These are phyloP conservation scores for Ursus arctos DNA, from an alignment of 2,113 vertebrate species.

Conservation along the genomic window DNA sequence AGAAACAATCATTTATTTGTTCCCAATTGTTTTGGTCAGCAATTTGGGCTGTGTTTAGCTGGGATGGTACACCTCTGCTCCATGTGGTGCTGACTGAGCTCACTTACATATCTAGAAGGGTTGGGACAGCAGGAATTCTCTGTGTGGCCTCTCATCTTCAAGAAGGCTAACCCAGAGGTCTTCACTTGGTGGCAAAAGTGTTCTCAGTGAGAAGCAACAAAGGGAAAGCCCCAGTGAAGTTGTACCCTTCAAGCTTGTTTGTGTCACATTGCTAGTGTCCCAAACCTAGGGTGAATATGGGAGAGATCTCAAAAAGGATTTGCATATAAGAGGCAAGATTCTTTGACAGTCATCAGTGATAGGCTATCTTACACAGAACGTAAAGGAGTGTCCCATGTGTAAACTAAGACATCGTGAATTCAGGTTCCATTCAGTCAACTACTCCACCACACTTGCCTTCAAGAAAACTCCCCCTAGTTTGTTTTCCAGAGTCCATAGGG, in stretches of 20 bases:
- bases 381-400: not conserved
- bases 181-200: not conserved
- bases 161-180: not conserved
- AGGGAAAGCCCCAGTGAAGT: not conserved
- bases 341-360: not conserved
- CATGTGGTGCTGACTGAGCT: not conserved
- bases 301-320: not conserved
- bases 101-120: not conserved
- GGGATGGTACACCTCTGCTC: not conserved
- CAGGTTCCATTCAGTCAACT: not conserved
- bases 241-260: not conserved
- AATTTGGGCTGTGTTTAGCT: not conserved
- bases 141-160: not conserved
- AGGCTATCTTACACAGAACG: not conserved
- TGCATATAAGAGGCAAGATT: not conserved
- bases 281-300: not conserved
- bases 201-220: not conserved
- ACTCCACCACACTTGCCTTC: not conserved
- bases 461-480: not conserved
- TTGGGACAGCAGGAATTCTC: not conserved
- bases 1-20: not conserved
- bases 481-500: too few relatives aligned
- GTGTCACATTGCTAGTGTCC: not conserved
- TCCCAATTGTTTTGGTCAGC: not conserved
- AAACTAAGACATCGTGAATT: not conserved